Evolutionary conservation across 2,113 vertebrate genomes (phyloP).

Genomic region (Petromus typicus): DNA sequence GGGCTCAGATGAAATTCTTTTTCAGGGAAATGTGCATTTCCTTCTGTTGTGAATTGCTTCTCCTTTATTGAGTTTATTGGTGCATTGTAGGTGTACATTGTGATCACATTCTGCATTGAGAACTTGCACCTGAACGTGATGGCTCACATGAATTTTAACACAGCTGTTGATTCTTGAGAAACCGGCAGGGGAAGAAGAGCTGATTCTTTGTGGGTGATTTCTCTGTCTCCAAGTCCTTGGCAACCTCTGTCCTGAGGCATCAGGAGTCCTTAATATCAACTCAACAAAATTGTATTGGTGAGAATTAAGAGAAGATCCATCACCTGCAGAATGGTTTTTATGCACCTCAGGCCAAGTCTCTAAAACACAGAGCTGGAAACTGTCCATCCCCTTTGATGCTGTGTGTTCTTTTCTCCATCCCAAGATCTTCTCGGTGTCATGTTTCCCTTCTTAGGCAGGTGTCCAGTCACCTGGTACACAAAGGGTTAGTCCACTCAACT

Average conservation of each 20-base stretch:
- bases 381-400: background rate
- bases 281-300: background rate
- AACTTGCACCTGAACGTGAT: no score
- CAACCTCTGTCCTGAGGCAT: background rate
- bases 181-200: conserved; percentile 29
- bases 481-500: conserved; percentile 63
- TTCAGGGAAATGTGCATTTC: no score
- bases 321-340: background rate
- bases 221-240: background rate
- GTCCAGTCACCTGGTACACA: background rate
- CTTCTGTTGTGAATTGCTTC: no score
- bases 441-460: background rate
- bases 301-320: background rate
- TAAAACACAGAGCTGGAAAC: background rate
- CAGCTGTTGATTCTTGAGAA: background rate
- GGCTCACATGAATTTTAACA: conserved; percentile 59
- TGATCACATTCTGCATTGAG: no score
- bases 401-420: background rate
- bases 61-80: no score
- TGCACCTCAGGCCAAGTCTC: background rate
- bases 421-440: background rate
- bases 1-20: conserved; percentile 52
- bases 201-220: background rate
- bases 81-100: no score
- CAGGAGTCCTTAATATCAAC: conserved; percentile 10